Evolutionary conservation across 92 coral and sea anemone species (phyloP).

Genomic region (Phenganax marumi): DNA sequence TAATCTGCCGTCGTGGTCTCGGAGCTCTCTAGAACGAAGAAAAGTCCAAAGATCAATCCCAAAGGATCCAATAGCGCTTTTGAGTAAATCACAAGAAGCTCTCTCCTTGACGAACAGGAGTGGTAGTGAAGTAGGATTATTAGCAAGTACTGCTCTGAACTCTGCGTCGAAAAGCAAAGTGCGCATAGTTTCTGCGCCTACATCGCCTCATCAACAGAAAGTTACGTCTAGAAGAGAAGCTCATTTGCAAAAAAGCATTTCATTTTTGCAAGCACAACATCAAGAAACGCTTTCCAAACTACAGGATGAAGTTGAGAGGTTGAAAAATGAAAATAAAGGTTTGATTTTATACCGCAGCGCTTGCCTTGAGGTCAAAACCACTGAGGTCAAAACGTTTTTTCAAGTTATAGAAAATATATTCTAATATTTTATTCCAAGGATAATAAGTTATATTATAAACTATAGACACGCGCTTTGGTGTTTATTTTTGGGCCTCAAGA

Average conservation of each 20-base stretch:
- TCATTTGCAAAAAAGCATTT: constrained; percentile 75
- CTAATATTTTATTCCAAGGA: too few relatives aligned
- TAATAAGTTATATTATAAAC: too few relatives aligned
- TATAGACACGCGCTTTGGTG: too few relatives aligned
- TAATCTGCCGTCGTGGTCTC: constrained; percentile 97
- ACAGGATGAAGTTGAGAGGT: constrained; percentile 85
- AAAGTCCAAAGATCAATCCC: constrained; percentile 77
- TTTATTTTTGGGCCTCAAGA: too few relatives aligned
- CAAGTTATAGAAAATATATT: too few relatives aligned
- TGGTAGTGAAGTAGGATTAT: constrained; percentile 39
- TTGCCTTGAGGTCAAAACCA: background rate
- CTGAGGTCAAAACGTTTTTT: background rate
- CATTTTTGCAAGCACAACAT: constrained; percentile 78
- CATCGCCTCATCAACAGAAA: constrained; percentile 57
- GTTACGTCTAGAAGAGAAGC: constrained; percentile 61
- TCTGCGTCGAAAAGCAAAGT: constrained; percentile 30
- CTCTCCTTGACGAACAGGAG: constrained; percentile 16
- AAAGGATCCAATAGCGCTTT: constrained; percentile 75
- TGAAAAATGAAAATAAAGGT: constrained; percentile 97
- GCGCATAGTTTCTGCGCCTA: constrained; percentile 91
- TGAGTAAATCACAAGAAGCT: constrained; percentile 48
- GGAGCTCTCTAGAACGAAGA: constrained; percentile 86
- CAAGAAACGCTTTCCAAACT: constrained; percentile 73
- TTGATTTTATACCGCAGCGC: background rate
- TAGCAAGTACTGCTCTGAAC: background rate